phyloP scores from a whole-genome alignment of 64 coral and sea anemone species.

The Dendrophyllia cribrosa region DNA sequence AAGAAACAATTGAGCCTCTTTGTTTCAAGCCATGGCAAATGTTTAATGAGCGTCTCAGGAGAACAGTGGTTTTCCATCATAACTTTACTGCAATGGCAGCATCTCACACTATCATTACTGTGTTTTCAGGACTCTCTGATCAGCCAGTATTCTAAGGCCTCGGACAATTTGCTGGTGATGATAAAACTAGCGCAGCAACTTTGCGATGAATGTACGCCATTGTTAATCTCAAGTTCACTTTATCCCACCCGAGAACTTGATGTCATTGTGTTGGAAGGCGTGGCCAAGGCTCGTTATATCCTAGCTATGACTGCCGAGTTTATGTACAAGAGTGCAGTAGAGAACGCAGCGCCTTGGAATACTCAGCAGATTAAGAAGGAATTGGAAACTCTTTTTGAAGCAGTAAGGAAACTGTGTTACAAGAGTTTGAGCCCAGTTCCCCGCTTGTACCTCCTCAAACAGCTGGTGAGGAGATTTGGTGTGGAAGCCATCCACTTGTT shows the following conservation, averaged over 20 bases:
- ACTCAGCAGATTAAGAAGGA: neutral
- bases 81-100: neutral
- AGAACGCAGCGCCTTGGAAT: neutral
- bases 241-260: constrained; percentile 3
- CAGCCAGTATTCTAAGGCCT: constrained; percentile 18
- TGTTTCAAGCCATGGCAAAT: no score
- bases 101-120: neutral
- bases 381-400: constrained; percentile 23
- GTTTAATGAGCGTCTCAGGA: no score
- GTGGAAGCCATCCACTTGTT: constrained; percentile 28
- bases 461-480: constrained; percentile 56
- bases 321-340: constrained; percentile 13
- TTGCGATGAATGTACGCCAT: constrained; percentile 3
- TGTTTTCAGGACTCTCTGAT: constrained; percentile 48
- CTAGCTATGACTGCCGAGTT: constrained; percentile 25
- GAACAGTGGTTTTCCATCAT: neutral
- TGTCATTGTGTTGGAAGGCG: constrained; percentile 44
- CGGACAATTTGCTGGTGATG: neutral
- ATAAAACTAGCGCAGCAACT: constrained; percentile 45
- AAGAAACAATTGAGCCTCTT: no score
- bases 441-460: constrained; percentile 55
- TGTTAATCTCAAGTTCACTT: neutral
- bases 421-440: constrained; percentile 1
- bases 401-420: neutral
- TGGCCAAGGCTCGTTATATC: constrained; percentile 39